phyloP scores from a whole-genome alignment of 2,888 invertebrate species.

The Drosophila fulvimacula region DNA sequence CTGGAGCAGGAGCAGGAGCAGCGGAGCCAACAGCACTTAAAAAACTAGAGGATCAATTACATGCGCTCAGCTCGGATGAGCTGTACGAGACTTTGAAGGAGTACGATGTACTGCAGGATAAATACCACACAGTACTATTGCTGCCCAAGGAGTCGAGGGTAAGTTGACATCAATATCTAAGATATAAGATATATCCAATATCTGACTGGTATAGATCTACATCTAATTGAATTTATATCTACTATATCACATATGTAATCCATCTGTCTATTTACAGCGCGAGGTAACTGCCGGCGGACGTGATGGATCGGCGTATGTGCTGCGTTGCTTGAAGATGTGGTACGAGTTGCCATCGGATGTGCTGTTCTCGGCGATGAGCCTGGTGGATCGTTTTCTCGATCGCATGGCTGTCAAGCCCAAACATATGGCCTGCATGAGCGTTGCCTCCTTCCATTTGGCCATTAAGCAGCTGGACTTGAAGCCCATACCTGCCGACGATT shows the following conservation, averaged over 20 bases:
- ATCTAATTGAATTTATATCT: too few species aligned
- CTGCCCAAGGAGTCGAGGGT: conserved; percentile 89
- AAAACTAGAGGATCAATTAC: conserved; percentile 79
- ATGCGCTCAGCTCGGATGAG: conserved; percentile 83
- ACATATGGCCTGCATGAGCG: conserved; percentile 94
- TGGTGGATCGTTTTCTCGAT: conserved; percentile 92
- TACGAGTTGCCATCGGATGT: conserved; percentile 92
- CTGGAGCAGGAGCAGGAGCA: conserved; percentile 42
- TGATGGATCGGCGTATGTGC: conserved; percentile 92
- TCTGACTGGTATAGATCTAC: too few species aligned
- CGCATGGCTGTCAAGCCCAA: conserved; percentile 93
- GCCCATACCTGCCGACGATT: conserved; percentile 88
- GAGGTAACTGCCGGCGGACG: conserved; percentile 91
- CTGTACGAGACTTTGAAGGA: conserved; percentile 88
- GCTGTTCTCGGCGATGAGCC: conserved; percentile 91
- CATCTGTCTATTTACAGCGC: conserved; percentile 77
- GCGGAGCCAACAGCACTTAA: conserved; percentile 74
- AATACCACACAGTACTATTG: conserved; percentile 89
- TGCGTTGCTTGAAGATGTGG: conserved; percentile 93
- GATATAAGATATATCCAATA: too few species aligned
- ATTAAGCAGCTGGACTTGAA: conserved; percentile 88
- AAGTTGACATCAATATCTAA: conserved; percentile 54
- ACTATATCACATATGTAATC: too few species aligned
- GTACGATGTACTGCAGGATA: conserved; percentile 89
- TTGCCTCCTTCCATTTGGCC: conserved; percentile 94